A percentile compares a stretch with the other conserved stretches of the same genome.
These are phyloP conservation scores for Callimorpha dominula DNA, from an alignment of 2,888 invertebrate genomes.

Conservation along the genomic window DNA sequence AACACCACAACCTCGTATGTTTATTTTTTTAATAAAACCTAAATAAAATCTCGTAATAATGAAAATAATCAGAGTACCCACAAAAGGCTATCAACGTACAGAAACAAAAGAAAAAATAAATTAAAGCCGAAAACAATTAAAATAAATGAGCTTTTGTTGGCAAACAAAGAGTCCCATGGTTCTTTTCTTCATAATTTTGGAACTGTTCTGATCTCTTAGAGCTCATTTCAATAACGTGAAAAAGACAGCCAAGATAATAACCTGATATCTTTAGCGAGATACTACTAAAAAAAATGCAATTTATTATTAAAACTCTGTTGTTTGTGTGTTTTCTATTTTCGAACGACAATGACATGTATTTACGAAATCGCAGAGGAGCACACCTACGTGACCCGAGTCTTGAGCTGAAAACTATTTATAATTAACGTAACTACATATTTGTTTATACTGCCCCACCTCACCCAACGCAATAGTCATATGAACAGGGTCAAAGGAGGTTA, in stretches of 20 bases:
- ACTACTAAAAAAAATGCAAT: neutral
- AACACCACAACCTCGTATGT: neutral
- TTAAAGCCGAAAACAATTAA: slow-evolving; percentile 30
- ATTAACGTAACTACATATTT: no score
- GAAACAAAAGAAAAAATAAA: slow-evolving; percentile 15
- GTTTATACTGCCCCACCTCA: no score
- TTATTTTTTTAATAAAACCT: neutral
- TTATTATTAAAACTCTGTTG: neutral
- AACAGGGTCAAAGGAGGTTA: no score
- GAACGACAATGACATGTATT: no score
- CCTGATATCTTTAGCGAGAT: neutral
- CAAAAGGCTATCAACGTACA: slow-evolving; percentile 19
- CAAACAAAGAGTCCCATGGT: slow-evolving; percentile 12
- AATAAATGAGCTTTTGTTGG: slow-evolving; percentile 31
- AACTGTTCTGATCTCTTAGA: slow-evolving; percentile 8
- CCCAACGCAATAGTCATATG: no score
- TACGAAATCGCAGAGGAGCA: no score
- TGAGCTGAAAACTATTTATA: no score
- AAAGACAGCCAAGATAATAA: slow-evolving; percentile 20
- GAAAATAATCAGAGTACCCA: neutral
- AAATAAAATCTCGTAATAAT: neutral
- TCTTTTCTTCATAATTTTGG: slow-evolving; percentile 7
- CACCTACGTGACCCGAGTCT: no score
- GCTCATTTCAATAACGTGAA: slow-evolving; percentile 7
- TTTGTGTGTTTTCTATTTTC: no score